These are phyloP conservation scores for Arremon brunneinucha DNA, from an alignment of 2,797 vertebrate genomes.

Conservation along the genomic window DNA sequence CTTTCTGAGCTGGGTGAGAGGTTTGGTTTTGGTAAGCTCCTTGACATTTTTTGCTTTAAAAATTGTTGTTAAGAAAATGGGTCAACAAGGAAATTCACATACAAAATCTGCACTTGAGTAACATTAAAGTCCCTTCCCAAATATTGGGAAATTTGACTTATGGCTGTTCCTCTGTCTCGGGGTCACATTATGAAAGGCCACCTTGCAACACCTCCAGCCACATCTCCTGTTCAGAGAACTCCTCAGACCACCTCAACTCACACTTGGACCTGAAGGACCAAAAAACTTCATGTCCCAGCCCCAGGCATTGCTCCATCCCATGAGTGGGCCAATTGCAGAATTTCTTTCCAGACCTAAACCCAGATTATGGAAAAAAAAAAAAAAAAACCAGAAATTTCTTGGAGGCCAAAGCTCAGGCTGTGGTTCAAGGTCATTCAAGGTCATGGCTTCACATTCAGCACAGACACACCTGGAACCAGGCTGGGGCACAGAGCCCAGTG, in stretches of 20 bases:
- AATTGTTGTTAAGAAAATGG: slow-evolving; percentile 20
- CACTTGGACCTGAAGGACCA: background rate
- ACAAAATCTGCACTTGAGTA: slow-evolving; percentile 45
- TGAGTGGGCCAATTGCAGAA: background rate
- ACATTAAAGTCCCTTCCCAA: slow-evolving; percentile 52
- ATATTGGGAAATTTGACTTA: slow-evolving; percentile 41
- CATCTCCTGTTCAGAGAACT: background rate
- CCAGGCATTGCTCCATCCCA: background rate
- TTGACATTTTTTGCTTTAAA: background rate
- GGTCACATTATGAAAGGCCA: background rate
- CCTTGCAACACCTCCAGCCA: background rate
- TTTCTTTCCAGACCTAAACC: background rate
- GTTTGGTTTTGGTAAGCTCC: background rate
- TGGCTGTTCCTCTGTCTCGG: background rate
- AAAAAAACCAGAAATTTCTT: background rate
- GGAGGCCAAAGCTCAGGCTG: background rate
- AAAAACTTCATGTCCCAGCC: background rate
- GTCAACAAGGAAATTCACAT: slow-evolving; percentile 61
- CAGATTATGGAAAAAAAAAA: background rate
- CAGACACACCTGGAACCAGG: background rate
- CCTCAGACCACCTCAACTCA: background rate
- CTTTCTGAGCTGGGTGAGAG: background rate
- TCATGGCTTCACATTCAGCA: background rate
- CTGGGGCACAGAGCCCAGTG: fast-evolving
- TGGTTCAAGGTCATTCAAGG: background rate